Conservation (phyloP, 2,888 invertebrate species). For the Ellobium chinense region DNA sequence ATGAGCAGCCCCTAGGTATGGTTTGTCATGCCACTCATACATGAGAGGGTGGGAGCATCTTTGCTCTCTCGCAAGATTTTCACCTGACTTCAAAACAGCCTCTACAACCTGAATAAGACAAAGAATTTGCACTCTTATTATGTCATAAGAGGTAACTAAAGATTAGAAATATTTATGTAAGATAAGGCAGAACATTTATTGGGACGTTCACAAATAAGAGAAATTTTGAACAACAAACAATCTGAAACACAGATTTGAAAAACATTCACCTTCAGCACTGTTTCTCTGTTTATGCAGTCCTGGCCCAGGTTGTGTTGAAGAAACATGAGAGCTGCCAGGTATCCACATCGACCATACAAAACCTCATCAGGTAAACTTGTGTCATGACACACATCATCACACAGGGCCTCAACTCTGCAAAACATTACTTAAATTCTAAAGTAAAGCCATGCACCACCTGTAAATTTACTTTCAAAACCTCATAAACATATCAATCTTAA, state of each 20-base stretch:
- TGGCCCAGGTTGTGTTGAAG: slow-evolving; percentile 85
- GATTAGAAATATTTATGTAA: too few species aligned
- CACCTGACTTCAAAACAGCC: slow-evolving; percentile 82
- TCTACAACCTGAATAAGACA: slow-evolving; percentile 83
- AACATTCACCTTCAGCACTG: slow-evolving; percentile 83
- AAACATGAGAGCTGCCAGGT: slow-evolving; percentile 88
- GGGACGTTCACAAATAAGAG: too few species aligned
- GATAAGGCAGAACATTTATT: too few species aligned
- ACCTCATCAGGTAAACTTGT: slow-evolving; percentile 86
- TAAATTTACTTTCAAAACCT: too few species aligned
- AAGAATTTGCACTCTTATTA: too few species aligned
- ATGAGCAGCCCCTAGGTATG: slow-evolving; percentile 94
- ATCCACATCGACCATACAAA: slow-evolving; percentile 91
- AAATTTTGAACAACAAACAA: too few species aligned
- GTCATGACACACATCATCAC: slow-evolving; percentile 81
- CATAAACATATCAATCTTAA: too few species aligned
- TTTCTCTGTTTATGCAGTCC: slow-evolving; percentile 82
- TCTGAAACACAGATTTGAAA: too few species aligned
- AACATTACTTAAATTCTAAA: too few species aligned
- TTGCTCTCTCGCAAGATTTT: slow-evolving; percentile 82
- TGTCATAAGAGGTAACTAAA: too few species aligned
- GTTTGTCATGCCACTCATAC: slow-evolving; percentile 92
- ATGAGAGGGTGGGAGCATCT: slow-evolving; percentile 83
- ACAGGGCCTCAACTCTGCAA: slow-evolving; percentile 83
- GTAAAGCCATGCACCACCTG: too few species aligned